These are phyloP conservation scores for Cheilosia vulpina DNA, from an alignment of 2,888 invertebrate genomes.

Conservation along the genomic window DNA sequence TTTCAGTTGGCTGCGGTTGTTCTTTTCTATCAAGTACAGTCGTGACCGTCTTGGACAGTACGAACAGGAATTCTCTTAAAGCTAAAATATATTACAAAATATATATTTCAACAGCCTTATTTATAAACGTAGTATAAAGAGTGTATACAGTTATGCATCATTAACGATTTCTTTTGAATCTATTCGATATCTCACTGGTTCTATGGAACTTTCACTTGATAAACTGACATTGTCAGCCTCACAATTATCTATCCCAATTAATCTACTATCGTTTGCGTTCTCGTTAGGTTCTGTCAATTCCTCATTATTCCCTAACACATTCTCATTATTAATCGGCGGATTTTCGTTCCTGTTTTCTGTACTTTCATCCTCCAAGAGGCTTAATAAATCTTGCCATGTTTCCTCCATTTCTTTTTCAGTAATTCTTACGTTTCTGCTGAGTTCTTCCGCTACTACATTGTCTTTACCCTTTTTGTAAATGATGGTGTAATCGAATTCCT, in stretches of 20 bases:
- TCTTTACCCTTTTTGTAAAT: conserved; percentile 33
- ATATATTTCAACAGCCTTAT: too few relatives aligned
- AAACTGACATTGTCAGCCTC: conserved; percentile 4
- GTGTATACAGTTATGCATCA: too few relatives aligned
- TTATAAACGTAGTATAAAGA: too few relatives aligned
- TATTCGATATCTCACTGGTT: background rate
- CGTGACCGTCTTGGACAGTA: too few relatives aligned
- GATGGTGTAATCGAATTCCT: conserved; percentile 24
- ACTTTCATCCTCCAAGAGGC: conserved; percentile 6
- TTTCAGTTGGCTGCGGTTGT: too few relatives aligned
- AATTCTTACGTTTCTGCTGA: conserved; percentile 19
- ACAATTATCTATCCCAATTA: background rate
- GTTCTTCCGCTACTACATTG: conserved; percentile 20
- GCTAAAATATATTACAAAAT: background rate
- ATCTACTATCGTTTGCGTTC: background rate
- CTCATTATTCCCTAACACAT: background rate
- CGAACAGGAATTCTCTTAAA: too few relatives aligned
- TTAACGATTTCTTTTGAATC: background rate
- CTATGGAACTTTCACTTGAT: background rate
- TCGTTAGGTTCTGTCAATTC: background rate
- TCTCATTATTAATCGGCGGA: background rate
- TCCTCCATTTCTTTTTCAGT: conserved; percentile 30
- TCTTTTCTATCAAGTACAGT: too few relatives aligned
- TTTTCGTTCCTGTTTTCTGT: background rate
- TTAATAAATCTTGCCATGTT: conserved; percentile 6